Evolutionary conservation across 2,888 invertebrate genomes (phyloP).

Genomic region (Portevinia maculata): DNA sequence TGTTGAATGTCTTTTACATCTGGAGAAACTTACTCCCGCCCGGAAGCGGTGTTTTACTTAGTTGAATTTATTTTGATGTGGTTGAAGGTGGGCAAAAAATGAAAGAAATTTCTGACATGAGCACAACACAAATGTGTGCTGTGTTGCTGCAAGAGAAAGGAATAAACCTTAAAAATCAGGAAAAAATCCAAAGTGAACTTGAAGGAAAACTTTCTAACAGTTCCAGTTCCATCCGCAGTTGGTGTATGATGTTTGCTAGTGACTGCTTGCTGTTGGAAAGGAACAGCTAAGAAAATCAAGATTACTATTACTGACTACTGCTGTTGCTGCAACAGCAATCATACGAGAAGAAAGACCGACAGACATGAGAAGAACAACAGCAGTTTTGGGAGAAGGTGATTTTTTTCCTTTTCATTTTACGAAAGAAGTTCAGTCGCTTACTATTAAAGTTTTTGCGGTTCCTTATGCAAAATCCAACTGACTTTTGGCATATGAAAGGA

Average conservation of each 20-base stretch:
- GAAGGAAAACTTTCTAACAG: slow-evolving; percentile 55
- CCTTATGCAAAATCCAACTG: slow-evolving; percentile 25
- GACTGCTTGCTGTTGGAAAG: slow-evolving; percentile 53
- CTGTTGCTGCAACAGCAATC: slow-evolving; percentile 45
- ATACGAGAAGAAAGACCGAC: slow-evolving; percentile 39
- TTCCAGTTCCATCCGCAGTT: slow-evolving; percentile 50
- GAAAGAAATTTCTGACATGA: slow-evolving; percentile 56
- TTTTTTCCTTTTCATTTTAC: neutral
- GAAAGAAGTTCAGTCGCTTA: slow-evolving; percentile 22
- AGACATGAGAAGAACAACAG: slow-evolving; percentile 54
- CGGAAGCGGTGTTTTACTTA: slow-evolving; percentile 71
- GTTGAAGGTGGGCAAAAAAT: slow-evolving; percentile 66
- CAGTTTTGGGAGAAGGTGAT: slow-evolving; percentile 25
- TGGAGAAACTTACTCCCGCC: slow-evolving; percentile 61
- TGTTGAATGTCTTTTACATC: slow-evolving; percentile 34
- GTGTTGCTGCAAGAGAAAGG: slow-evolving; percentile 34
- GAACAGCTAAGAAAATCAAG: slow-evolving; percentile 57
- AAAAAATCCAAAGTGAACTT: slow-evolving; percentile 61
- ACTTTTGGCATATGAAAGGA: slow-evolving; percentile 20
- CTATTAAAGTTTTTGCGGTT: slow-evolving; percentile 39
- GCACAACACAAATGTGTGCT: slow-evolving; percentile 53
- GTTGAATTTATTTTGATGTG: slow-evolving; percentile 70
- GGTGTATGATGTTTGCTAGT: slow-evolving; percentile 56
- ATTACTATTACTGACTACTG: slow-evolving; percentile 55
- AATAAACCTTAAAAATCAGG: slow-evolving; percentile 41